Evolutionary conservation across 2,797 vertebrate genomes (phyloP).

Genomic region (Sebastes trivittatus): DNA sequence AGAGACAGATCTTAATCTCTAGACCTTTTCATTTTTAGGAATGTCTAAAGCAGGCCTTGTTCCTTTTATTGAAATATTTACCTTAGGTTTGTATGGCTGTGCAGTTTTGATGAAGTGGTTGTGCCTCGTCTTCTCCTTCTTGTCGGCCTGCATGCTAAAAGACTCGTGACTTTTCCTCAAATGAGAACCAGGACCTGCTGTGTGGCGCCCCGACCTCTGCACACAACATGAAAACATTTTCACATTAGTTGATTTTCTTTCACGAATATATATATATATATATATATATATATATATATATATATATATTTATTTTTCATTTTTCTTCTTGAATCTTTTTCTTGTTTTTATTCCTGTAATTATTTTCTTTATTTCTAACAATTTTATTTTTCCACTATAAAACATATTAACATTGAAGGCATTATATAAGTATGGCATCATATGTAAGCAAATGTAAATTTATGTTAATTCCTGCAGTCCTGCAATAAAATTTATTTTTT

Average conservation of each 20-base stretch:
- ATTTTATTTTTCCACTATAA: no score
- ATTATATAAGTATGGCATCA: no score
- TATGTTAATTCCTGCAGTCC: no score
- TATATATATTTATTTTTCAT: no score
- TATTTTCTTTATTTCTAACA: no score
- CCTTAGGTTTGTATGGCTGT: constrained; percentile 98
- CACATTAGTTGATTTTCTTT: not conserved
- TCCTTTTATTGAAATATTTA: constrained; percentile 50
- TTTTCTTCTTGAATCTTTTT: no score
- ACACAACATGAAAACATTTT: not conserved
- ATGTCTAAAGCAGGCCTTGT: not conserved
- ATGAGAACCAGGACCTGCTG: constrained; percentile 87
- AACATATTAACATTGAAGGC: no score
- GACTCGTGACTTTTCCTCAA: constrained; percentile 92
- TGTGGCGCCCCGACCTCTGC: constrained; percentile 92
- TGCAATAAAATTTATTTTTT: no score
- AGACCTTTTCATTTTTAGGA: not conserved
- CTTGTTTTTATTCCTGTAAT: no score
- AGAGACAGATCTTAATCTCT: not conserved
- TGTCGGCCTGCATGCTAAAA: constrained; percentile 96
- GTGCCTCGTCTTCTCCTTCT: constrained; percentile 97
- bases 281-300: no score
- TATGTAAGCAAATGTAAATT: no score
- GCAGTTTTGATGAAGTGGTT: constrained; percentile 99
- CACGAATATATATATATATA: no score